phyloP scores from a whole-genome alignment of 2,888 invertebrate species.

The Ennomos erosarius region DNA sequence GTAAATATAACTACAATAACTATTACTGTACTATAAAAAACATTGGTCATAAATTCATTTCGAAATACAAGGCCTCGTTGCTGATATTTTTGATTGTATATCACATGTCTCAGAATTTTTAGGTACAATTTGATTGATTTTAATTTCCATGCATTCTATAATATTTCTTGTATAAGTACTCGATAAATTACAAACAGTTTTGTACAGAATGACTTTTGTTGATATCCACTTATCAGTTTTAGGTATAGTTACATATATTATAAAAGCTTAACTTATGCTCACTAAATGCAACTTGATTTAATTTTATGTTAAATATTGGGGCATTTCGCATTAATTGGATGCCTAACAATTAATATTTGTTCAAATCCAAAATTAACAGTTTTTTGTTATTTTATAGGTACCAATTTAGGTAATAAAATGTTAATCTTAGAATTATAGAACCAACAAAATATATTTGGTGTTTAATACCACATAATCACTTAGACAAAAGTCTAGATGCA shows the following conservation, averaged over 20 bases:
- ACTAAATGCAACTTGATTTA: constrained; percentile 37
- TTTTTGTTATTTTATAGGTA: neutral
- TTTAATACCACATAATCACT: constrained; percentile 31
- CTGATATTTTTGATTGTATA: constrained; percentile 42
- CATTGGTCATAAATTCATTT: constrained; percentile 32
- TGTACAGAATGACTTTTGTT: constrained; percentile 23
- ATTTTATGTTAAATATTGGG: constrained; percentile 10
- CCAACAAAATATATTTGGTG: constrained; percentile 33
- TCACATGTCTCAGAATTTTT: constrained; percentile 24
- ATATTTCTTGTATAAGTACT: no score
- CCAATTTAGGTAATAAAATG: no score
- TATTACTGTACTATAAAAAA: constrained; percentile 9
- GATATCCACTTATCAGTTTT: constrained; percentile 36
- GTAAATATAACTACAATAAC: no score
- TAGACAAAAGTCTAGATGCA: constrained; percentile 1
- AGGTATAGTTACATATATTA: constrained; percentile 31
- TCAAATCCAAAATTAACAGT: neutral
- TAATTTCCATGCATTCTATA: no score
- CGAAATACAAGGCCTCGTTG: constrained; percentile 39
- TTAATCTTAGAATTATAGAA: neutral
- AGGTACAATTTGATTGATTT: no score
- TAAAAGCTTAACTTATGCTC: constrained; percentile 29
- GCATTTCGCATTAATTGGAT: neutral
- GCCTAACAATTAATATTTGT: neutral
- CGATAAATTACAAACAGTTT: no score